These are phyloP conservation scores for Lepilemur septentrionalis DNA, from an alignment of 2,797 vertebrate species.

Conservation along the genomic window DNA sequence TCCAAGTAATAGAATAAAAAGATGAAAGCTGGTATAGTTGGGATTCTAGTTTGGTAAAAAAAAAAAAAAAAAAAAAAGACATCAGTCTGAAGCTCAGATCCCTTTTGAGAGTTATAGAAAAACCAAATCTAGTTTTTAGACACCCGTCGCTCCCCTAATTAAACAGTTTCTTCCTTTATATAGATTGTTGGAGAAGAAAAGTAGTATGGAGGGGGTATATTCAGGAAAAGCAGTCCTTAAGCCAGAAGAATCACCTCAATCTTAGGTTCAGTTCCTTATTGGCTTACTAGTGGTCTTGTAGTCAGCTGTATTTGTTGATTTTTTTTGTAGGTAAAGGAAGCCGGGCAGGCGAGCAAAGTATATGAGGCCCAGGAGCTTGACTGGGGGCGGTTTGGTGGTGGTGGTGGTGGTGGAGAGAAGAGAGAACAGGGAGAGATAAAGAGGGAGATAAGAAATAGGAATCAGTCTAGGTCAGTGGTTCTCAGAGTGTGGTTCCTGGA, in stretches of 20 bases:
- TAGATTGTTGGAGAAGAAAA: not conserved
- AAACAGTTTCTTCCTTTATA: not conserved
- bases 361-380: not conserved
- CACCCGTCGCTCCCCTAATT: fast-evolving
- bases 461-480: not conserved
- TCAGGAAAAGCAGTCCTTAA: not conserved
- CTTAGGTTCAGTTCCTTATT: not conserved
- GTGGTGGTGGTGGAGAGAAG: no score
- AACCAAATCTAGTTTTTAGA: not conserved
- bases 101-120: not conserved
- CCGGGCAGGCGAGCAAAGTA: not conserved
- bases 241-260: not conserved
- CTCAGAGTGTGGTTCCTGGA: not conserved
- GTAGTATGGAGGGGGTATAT: not conserved
- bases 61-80: not conserved
- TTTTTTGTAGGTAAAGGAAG: not conserved
- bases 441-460: not conserved
- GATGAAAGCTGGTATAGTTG: not conserved
- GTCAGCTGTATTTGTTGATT: not conserved
- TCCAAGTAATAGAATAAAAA: not conserved
- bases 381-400: no score
- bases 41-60: not conserved
- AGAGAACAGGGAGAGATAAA: not conserved
- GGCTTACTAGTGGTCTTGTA: not conserved
- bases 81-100: not conserved